These are phyloP conservation scores for Spodoptera exigua DNA, from an alignment of 2,888 invertebrate species.

Conservation along the genomic window DNA sequence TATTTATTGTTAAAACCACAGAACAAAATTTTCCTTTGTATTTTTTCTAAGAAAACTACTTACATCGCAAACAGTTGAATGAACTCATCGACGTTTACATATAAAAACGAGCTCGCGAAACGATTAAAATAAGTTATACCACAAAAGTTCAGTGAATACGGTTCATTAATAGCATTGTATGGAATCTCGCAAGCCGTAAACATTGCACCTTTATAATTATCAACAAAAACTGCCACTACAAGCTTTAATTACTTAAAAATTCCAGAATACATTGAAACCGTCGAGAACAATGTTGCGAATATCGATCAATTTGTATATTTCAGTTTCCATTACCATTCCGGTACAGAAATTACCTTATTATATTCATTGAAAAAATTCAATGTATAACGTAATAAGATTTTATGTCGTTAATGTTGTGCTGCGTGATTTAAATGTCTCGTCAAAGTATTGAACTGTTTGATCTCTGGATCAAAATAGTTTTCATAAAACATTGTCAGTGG, in stretches of 20 bases:
- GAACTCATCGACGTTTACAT: slow-evolving; percentile 21
- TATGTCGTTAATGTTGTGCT: slow-evolving; percentile 13
- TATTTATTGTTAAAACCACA: too few species aligned
- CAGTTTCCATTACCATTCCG: slow-evolving; percentile 34
- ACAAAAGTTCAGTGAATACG: slow-evolving; percentile 63
- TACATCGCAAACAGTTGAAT: slow-evolving; percentile 1
- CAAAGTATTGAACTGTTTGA: slow-evolving; percentile 72
- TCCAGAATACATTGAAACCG: slow-evolving; percentile 76
- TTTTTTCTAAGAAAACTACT: background rate
- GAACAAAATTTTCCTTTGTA: too few species aligned
- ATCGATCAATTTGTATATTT: slow-evolving; percentile 39
- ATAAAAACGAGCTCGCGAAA: slow-evolving; percentile 16
- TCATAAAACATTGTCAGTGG: slow-evolving; percentile 68
- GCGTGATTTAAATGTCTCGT: slow-evolving; percentile 51
- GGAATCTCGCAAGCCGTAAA: slow-evolving; percentile 72
- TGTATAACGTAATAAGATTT: slow-evolving; percentile 25
- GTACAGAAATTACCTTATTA: background rate
- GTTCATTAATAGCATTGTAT: slow-evolving; percentile 79
- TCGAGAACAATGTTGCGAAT: slow-evolving; percentile 63
- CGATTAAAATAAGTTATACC: slow-evolving; percentile 55
- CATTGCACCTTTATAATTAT: slow-evolving; percentile 69
- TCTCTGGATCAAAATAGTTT: slow-evolving; percentile 69
- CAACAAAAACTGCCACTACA: slow-evolving; percentile 83
- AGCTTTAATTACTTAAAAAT: slow-evolving; percentile 85
- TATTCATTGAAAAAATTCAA: slow-evolving; percentile 16